Evolutionary conservation across 2,888 invertebrate species (phyloP).

Genomic region (Campoletis raptor): DNA sequence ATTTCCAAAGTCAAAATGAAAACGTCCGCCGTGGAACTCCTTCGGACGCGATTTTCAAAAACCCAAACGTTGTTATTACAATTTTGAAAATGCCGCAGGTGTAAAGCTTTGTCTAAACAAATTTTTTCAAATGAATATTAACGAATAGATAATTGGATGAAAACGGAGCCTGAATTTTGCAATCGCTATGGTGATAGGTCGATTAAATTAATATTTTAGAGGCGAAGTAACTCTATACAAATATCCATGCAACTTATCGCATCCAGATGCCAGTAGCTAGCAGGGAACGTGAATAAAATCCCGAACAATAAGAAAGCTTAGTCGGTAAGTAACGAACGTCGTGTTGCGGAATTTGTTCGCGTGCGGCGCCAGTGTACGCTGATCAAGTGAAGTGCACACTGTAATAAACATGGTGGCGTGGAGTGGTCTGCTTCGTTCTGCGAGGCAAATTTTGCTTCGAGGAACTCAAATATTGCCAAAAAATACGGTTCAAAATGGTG

Average conservation of each 20-base stretch:
- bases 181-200: neutral
- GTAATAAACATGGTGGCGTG: slow-evolving; percentile 88
- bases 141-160: neutral
- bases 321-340: slow-evolving; percentile 39
- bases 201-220: neutral
- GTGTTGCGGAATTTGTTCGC: neutral
- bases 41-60: neutral
- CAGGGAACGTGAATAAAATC: neutral
- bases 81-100: neutral
- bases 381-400: slow-evolving; percentile 31
- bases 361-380: slow-evolving; percentile 29
- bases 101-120: neutral
- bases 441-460: slow-evolving; percentile 80
- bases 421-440: slow-evolving; percentile 87
- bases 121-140: neutral
- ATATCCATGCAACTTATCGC: neutral
- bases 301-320: neutral
- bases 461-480: slow-evolving; percentile 76
- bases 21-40: neutral
- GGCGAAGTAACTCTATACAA: neutral
- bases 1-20: too few relatives aligned
- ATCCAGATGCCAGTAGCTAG: slow-evolving; percentile 12
- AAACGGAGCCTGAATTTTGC: neutral
- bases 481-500: slow-evolving; percentile 80
- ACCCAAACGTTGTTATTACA: neutral